phyloP scores from a whole-genome alignment of 1,140 invertebrate species.

The Gerris buenoi region DNA sequence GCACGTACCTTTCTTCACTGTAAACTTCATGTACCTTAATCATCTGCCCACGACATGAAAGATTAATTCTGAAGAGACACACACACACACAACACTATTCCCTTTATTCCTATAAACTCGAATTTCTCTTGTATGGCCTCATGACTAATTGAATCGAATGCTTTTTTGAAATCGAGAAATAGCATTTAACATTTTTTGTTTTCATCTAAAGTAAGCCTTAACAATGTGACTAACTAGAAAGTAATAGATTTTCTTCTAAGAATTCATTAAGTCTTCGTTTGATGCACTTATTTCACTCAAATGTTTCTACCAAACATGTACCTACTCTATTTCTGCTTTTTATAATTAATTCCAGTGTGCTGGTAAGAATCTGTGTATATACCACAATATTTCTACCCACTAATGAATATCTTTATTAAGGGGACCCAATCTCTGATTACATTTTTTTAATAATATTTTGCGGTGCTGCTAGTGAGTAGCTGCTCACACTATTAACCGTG shows the following conservation, averaged over 20 bases:
- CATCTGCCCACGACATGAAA: not conserved
- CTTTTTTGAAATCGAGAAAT: not conserved
- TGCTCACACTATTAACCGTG: no score
- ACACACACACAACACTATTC: not conserved
- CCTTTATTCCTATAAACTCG: not conserved
- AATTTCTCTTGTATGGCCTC: not conserved
- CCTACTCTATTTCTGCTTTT: no score
- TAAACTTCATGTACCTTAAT: not conserved
- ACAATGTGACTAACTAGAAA: not conserved
- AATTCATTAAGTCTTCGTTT: not conserved
- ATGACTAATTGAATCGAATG: not conserved
- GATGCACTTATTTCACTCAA: no score
- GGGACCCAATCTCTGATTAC: no score
- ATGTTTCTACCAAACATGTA: no score
- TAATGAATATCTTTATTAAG: no score
- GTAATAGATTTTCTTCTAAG: not conserved
- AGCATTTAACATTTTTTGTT: not conserved
- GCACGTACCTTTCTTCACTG: no score
- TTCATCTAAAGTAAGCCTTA: not conserved
- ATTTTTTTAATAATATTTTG: no score
- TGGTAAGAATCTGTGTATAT: no score
- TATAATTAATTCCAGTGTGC: no score
- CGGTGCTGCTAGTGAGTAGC: no score
- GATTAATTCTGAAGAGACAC: not conserved
- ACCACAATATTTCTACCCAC: no score